Base-by-base conservation (phyloP, 2,797 vertebrate genomes). In the Myripristis murdjan region DNA sequence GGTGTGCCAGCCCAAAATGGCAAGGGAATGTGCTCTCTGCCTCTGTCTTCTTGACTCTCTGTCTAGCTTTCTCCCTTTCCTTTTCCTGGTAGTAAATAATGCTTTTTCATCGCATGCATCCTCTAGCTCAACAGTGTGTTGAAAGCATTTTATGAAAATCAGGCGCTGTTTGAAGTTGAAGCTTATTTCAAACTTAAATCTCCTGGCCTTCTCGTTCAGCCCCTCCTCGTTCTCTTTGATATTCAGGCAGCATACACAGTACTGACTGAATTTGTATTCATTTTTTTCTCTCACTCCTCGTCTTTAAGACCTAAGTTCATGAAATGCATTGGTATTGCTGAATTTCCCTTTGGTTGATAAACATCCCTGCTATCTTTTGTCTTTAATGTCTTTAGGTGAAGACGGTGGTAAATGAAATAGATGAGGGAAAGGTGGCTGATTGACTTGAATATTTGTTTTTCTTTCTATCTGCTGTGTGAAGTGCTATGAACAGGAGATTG, bases 51-150 rank as follows among this genome's bases (percentile, higher is more conserved):
- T 43, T 64, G 58, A 77, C 70, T 87, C 56, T 52, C 60, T 66
- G 57, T 56, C 31, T 51, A 49, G 31, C 62, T 70, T 46, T 64
- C 60, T 61, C 48, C 16, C 44, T 31, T 61, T 79, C 54, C 44
- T 75, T 83, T 70, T 68, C 75, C 82, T 71, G 22, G 33, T 87
- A 12, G 90, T 93, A 91, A 94, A 94, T 94, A 91, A 94, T 93
- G 91, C 89, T 66, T 87, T 93, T 92, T 94, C 88, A 93, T 93
- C 85, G 64, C 18, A 10, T 48, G 35, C 66, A 59, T 79, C 58
- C 52, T 75, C 62, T 52, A 52, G 22, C 70, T 69, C 66, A 66
- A 75, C 81, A 62, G 60, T 80, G 71, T 81, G 83, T 86, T 88
- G 82, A 76, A 91, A 87, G 81, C 51, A 52, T 87, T 89, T 88